These are phyloP conservation scores for Apostichopus parvimensis DNA, from an alignment of 35 echinoderm and acorn worm genomes.

Conservation along the genomic window DNA sequence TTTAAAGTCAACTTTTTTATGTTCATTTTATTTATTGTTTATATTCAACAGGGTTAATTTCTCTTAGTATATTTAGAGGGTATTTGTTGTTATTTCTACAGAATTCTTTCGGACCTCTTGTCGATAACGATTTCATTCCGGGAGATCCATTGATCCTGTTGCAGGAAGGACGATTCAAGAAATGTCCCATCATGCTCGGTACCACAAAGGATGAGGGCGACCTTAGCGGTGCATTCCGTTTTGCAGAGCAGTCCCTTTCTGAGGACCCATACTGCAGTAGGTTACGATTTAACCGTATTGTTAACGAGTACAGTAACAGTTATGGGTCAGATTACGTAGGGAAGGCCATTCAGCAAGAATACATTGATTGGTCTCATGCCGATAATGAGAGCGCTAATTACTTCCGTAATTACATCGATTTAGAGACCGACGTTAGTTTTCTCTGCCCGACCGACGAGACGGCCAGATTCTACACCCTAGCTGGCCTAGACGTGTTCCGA, in stretches of 20 bases:
- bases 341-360: constrained; percentile 60
- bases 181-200: constrained; percentile 61
- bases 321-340: constrained; percentile 47
- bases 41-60: no score
- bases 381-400: constrained; percentile 73
- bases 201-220: constrained; percentile 67
- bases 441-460: constrained; percentile 64
- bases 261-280: constrained; percentile 44
- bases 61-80: no score
- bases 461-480: constrained; percentile 37
- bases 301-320: constrained; percentile 3
- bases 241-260: neutral
- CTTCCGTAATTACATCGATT: constrained; percentile 51
- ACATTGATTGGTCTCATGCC: constrained; percentile 76
- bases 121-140: constrained; percentile 61
- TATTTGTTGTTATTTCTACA: neutral
- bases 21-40: no score
- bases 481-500: constrained; percentile 50
- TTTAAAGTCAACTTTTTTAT: no score
- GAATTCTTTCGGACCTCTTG: constrained; percentile 60
- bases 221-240: constrained; percentile 24
- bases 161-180: constrained; percentile 49
- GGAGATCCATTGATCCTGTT: constrained; percentile 44
- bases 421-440: constrained; percentile 66
- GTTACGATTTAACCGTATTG: constrained; percentile 30